Conservation (phyloP, 2,113 vertebrate species). For the Gila orcuttii region DNA sequence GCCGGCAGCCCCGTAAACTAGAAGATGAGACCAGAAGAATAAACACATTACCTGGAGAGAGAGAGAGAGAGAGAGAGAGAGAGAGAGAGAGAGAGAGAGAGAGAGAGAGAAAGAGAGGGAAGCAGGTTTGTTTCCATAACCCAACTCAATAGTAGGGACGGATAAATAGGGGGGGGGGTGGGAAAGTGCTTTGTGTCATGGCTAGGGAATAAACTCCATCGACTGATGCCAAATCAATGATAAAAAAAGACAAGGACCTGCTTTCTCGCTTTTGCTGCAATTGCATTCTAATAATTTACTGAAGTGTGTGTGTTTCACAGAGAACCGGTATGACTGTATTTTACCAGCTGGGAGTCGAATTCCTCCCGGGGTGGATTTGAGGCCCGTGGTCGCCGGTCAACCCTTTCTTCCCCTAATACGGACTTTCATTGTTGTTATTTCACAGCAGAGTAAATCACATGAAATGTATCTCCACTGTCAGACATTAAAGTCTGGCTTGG, state of each 20-base stretch:
- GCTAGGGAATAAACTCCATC: constrained; percentile 42
- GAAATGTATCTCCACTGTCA: constrained; percentile 64
- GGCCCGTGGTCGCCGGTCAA: constrained; percentile 61
- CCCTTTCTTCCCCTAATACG: constrained; percentile 52
- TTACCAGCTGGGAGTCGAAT: constrained; percentile 61
- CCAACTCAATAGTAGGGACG: constrained; percentile 56
- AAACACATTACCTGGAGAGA: constrained; percentile 78
- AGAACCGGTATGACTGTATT: constrained; percentile 64
- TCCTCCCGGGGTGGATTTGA: constrained; percentile 57
- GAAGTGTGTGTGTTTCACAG: constrained; percentile 58
- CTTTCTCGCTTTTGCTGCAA: constrained; percentile 50
- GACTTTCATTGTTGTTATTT: constrained; percentile 66
- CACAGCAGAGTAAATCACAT: constrained; percentile 64
- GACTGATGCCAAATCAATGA: constrained; percentile 59
- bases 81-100: constrained; percentile 43
- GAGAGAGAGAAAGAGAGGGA: constrained; percentile 46
- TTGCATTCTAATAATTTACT: constrained; percentile 52
- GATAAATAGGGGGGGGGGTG: constrained; percentile 31
- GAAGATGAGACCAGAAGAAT: constrained; percentile 76
- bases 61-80: constrained; percentile 49
- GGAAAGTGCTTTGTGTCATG: constrained; percentile 39
- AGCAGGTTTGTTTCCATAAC: constrained; percentile 71
- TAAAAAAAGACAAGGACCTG: constrained; percentile 61
- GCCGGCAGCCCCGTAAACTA: constrained; percentile 69
- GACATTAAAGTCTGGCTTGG: constrained; percentile 61